These are phyloP conservation scores for Podocnemis expansa DNA, from an alignment of 2,113 vertebrate species.

Conservation along the genomic window DNA sequence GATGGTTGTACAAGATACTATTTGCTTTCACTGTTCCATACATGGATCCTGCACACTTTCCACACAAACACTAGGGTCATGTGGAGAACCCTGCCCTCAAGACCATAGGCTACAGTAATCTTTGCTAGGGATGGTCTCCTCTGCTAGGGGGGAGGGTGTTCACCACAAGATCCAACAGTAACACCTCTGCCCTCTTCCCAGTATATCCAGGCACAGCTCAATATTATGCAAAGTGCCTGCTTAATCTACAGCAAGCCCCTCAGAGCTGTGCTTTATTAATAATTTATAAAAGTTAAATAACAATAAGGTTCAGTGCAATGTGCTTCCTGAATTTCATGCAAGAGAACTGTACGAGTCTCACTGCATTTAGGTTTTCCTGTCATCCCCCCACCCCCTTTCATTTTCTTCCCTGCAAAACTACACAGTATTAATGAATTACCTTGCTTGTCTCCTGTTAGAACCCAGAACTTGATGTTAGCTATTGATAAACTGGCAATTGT, in stretches of 20 bases:
- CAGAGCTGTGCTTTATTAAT: not conserved
- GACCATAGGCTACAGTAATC: not conserved
- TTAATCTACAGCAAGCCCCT: not conserved
- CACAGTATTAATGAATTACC: slow-evolving; percentile 69
- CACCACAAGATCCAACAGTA: not conserved
- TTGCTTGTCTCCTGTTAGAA: slow-evolving; percentile 89
- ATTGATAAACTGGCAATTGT: slow-evolving; percentile 81
- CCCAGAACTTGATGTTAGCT: slow-evolving; percentile 89
- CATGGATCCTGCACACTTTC: too few relatives aligned
- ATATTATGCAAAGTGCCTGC: not conserved
- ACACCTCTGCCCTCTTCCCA: not conserved
- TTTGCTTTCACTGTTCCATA: too few relatives aligned
- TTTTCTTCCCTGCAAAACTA: not conserved
- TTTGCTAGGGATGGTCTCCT: not conserved
- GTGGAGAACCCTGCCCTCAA: not conserved
- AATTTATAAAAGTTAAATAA: not conserved
- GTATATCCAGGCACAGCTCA: not conserved
- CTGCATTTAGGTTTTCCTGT: not conserved
- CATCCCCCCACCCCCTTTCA: not conserved
- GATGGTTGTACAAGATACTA: too few relatives aligned
- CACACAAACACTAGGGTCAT: not conserved
- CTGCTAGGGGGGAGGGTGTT: not conserved
- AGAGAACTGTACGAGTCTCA: not conserved
- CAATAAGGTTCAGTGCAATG: not conserved
- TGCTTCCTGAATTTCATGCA: not conserved